Evolutionary conservation across 2,888 invertebrate genomes (phyloP), one percentile per base, ranked within the genome.

Genomic region (Branchipolynoe longqiensis): DNA sequence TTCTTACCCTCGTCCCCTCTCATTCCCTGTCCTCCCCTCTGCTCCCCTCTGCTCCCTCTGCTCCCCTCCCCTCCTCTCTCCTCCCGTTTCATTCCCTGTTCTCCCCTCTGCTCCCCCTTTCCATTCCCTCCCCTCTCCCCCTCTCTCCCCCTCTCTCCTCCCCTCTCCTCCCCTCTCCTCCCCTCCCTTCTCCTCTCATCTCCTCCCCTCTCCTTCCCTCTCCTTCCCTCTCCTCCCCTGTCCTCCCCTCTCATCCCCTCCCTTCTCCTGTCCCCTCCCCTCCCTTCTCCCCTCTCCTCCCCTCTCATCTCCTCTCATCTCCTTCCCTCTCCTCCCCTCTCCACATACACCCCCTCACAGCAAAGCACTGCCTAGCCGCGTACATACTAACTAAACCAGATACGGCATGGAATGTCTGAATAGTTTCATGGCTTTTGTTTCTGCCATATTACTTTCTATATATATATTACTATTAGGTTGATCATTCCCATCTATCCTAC

Each of bases 1-100:
- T n/a, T n/a, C n/a, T n/a, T n/a, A n/a, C 48, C 78, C 31, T 48
- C 41, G 31, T 25, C 78, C 69, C 69, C 3, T 31, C 69, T 6
- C 62, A 14, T 25, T 62, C 62, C 62, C 6, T 62, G 6, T 8
- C 69, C 69, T 22, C 31, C 41, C 22, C 4, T 14, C 78, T 69
- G 38, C 36, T 18, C 18, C 14, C 12, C 36, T 38, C 33, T n/a
- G n/a, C 69, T n/a, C 36, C 33, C 33, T 31, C 62, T 8, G 22
- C 28, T 62, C 25, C 31, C 28, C 31, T 12, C 25, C 12, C 36
- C 12, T 3, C 36, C 69, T 12, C 22, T 22, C 36, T 62, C 62
- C 31, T 1, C 12, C 31, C 1, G 28, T 14, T 3, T 62, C 28
- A 31, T 14, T 62, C 56, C 25, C 6, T 56, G n/a, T 56, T 25